phyloP scores from a whole-genome alignment of 1,140 invertebrate species.

The Ceratoteleas bidentatus region DNA sequence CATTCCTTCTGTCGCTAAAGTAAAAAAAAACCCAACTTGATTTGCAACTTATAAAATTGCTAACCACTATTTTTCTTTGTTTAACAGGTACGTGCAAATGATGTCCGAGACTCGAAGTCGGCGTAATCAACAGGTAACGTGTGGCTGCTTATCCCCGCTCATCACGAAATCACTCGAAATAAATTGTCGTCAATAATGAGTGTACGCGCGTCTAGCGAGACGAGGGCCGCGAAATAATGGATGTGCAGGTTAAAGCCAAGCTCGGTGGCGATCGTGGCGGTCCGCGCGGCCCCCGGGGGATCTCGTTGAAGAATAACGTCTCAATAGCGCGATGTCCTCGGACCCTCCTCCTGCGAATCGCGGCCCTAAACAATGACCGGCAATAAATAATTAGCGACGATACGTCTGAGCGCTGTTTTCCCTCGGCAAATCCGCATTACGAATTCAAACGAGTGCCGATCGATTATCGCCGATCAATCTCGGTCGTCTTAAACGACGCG shows the following conservation, averaged over 20 bases:
- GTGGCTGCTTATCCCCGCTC: slow-evolving; percentile 28
- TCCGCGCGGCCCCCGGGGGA: slow-evolving; percentile 71
- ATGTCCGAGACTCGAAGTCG: slow-evolving; percentile 1
- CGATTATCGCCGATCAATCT: slow-evolving; percentile 51
- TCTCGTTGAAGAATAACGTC: slow-evolving; percentile 71
- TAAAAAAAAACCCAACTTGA: too few relatives aligned
- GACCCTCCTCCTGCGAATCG: slow-evolving; percentile 66
- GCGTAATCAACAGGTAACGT: slow-evolving; percentile 52
- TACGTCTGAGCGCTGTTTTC: slow-evolving; percentile 65
- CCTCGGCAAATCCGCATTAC: slow-evolving; percentile 44
- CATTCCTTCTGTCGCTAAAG: too few relatives aligned
- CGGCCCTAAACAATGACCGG: slow-evolving; percentile 58
- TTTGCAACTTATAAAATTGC: too few relatives aligned
- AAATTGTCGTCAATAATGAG: slow-evolving; percentile 68
- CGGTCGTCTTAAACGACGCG: slow-evolving; percentile 49
- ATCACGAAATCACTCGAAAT: slow-evolving; percentile 47
- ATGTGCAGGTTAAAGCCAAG: slow-evolving; percentile 75
- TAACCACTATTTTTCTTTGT: slow-evolving; percentile 34
- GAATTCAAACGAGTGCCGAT: slow-evolving; percentile 32
- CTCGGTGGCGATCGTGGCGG: slow-evolving; percentile 77
- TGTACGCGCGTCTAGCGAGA: slow-evolving; percentile 71
- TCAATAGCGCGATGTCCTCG: slow-evolving; percentile 68
- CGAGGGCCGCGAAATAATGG: slow-evolving; percentile 78
- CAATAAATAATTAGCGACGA: slow-evolving; percentile 67
- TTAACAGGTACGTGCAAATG: slow-evolving; percentile 63